Conservation (phyloP, 2,113 vertebrate species). For the Protobothrops flavoviridis region DNA sequence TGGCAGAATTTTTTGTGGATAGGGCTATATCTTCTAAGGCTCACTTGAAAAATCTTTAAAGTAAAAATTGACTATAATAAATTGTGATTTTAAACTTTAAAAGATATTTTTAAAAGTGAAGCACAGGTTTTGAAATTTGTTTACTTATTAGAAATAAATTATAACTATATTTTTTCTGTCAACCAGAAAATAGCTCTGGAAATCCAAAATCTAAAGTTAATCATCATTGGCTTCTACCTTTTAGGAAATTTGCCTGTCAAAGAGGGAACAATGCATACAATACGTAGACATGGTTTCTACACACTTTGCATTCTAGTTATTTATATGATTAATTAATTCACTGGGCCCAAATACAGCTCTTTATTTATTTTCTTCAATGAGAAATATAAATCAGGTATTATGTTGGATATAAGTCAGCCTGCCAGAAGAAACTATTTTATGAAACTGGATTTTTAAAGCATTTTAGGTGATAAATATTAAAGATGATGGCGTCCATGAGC, state of each 20-base stretch:
- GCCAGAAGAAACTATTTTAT: not conserved
- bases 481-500: not conserved
- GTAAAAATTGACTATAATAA: not conserved
- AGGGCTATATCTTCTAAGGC: not conserved
- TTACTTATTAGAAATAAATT: not conserved
- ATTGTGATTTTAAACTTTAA: not conserved
- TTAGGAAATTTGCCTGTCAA: not conserved
- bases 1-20: not conserved
- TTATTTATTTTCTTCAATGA: not conserved
- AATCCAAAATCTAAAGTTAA: not conserved
- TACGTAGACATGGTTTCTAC: not conserved
- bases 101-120: not conserved
- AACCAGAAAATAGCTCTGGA: not conserved
- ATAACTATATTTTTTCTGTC: not conserved
- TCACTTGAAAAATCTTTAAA: not conserved
- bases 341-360: not conserved
- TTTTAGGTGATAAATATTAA: not conserved
- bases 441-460: conserved; percentile 13
- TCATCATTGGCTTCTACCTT: not conserved
- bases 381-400: not conserved
- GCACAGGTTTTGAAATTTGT: not conserved
- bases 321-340: not conserved
- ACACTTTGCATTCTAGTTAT: not conserved
- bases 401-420: not conserved
- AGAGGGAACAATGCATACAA: not conserved